These are phyloP conservation scores for Apostichopus californicus DNA, from an alignment of 35 echinoderm and acorn worm species.

Conservation along the genomic window DNA sequence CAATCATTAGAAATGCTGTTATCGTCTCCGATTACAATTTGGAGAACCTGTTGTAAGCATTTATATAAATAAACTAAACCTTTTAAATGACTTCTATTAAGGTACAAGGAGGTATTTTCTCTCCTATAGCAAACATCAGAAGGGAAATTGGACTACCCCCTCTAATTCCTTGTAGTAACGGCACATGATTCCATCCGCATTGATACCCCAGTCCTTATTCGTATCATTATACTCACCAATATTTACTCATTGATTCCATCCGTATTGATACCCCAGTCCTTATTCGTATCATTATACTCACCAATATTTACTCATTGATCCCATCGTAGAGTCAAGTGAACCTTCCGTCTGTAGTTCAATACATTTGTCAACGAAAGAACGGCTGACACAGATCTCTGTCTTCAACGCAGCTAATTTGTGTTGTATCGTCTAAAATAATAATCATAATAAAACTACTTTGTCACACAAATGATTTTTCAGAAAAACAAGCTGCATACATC, in stretches of 20 bases:
- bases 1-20: background rate
- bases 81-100: background rate
- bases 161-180: no score
- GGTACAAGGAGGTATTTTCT: background rate
- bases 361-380: conserved; percentile 36
- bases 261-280: no score
- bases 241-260: no score
- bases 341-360: conserved; percentile 5
- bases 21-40: background rate
- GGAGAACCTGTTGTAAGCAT: background rate
- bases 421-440: conserved; percentile 35
- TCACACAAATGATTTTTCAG: no score
- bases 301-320: no score
- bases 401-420: conserved; percentile 39
- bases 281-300: no score
- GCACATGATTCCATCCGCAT: no score
- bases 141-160: background rate
- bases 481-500: no score
- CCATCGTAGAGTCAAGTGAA: background rate
- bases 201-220: no score
- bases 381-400: conserved; percentile 40
- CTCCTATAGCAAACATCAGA: background rate
- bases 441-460: no score
- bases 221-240: no score
- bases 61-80: background rate